A percentile compares a stretch with the other conserved stretches of the same genome.
Evolutionary conservation across 2,113 vertebrate species (phyloP).

Genomic region (Anas platyrhynchos): DNA sequence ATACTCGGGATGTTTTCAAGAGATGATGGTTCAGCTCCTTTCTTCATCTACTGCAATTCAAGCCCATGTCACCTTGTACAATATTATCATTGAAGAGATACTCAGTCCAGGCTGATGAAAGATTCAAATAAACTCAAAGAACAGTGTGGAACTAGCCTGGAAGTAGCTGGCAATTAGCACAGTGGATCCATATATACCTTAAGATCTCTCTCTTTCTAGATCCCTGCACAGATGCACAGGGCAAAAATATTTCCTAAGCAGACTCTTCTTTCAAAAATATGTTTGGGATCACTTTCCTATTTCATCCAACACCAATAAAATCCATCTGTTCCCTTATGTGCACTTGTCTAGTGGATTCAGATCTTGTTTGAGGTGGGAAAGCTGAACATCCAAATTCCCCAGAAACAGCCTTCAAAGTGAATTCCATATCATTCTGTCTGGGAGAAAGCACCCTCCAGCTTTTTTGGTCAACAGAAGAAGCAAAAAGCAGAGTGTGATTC

Average conservation of each 20-base stretch:
- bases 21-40: neutral
- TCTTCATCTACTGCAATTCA: neutral
- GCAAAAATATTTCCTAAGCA: neutral
- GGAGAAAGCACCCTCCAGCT: neutral
- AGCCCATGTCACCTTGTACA: neutral
- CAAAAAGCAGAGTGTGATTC: neutral
- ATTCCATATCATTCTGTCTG: neutral
- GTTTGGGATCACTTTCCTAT: neutral
- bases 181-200: neutral
- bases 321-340: neutral
- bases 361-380: neutral
- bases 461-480: neutral
- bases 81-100: neutral
- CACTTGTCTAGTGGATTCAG: neutral
- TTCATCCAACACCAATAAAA: neutral
- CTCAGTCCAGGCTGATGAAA: neutral
- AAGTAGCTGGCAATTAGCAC: constrained; percentile 2
- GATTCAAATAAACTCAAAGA: neutral
- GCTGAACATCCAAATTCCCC: neutral
- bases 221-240: neutral
- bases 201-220: neutral
- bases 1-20: neutral
- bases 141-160: neutral
- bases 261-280: neutral
- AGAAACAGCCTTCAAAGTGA: neutral